phyloP scores from a whole-genome alignment of 2,113 vertebrate species.

The Macroglossus sobrinus region DNA sequence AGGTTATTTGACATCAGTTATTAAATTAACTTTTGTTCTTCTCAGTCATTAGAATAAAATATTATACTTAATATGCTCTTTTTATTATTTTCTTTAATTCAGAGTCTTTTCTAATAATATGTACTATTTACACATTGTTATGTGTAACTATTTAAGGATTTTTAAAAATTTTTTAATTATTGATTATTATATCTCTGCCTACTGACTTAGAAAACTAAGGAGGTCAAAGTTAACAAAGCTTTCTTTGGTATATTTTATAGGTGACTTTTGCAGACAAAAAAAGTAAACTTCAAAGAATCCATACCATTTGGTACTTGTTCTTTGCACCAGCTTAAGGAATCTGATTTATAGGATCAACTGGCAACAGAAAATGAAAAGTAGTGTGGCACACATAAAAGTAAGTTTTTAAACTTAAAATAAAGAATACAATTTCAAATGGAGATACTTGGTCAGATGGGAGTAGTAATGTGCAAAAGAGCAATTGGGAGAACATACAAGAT shows the following conservation, averaged over 20 bases:
- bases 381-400: slow-evolving; percentile 84
- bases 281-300: slow-evolving; percentile 7
- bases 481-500: neutral
- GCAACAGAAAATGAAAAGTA: slow-evolving; percentile 83
- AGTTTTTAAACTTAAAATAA: slow-evolving; percentile 46
- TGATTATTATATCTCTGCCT: neutral
- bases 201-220: slow-evolving; percentile 24
- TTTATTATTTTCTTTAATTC: neutral
- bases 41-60: neutral
- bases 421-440: slow-evolving; percentile 10
- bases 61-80: neutral
- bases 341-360: neutral
- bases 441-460: neutral
- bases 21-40: slow-evolving; percentile 24
- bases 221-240: slow-evolving; percentile 18
- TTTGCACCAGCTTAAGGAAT: neutral
- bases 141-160: neutral
- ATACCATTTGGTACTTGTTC: neutral
- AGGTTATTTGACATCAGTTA: neutral
- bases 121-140: neutral
- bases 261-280: slow-evolving; percentile 45
- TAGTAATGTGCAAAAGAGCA: neutral
- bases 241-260: slow-evolving; percentile 57
- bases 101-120: neutral
- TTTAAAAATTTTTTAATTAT: neutral